phyloP scores from a whole-genome alignment of 2,888 invertebrate species.

The Mimumesa dahlbomi region DNA sequence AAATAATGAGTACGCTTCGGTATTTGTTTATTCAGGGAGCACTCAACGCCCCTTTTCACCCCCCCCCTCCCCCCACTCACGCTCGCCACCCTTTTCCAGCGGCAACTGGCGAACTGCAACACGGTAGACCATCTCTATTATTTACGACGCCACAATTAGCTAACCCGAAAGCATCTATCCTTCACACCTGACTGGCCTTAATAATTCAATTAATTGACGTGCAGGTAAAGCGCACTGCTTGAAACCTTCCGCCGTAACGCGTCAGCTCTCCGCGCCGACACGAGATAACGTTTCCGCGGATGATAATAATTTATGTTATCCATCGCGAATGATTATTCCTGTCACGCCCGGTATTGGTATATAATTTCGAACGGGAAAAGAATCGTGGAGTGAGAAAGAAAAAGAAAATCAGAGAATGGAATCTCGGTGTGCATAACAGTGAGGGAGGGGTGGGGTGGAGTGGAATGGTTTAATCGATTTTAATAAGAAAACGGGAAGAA shows the following conservation, averaged over 20 bases:
- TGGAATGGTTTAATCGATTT: no score
- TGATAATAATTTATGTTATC: neutral
- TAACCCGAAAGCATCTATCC: slow-evolving; percentile 73
- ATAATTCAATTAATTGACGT: slow-evolving; percentile 76
- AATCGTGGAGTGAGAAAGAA: no score
- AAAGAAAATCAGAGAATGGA: no score
- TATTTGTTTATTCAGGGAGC: slow-evolving; percentile 79
- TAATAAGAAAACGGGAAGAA: no score
- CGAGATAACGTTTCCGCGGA: neutral
- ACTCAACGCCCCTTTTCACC: slow-evolving; percentile 70
- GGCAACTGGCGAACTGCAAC: slow-evolving; percentile 41
- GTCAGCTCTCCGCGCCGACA: neutral
- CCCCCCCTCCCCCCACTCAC: slow-evolving; percentile 9
- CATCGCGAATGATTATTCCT: no score
- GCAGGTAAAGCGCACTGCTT: slow-evolving; percentile 44
- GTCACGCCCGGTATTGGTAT: no score
- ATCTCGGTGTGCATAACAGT: no score
- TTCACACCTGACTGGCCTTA: slow-evolving; percentile 76
- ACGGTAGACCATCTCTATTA: slow-evolving; percentile 69
- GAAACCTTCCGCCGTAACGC: neutral
- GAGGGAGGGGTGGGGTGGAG: no score
- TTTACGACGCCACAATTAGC: slow-evolving; percentile 77
- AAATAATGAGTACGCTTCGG: slow-evolving; percentile 74
- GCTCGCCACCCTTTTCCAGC: slow-evolving; percentile 37
- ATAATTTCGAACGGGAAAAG: no score